A percentile compares a stretch with the other conserved stretches of the same genome.
Evolutionary conservation across 2,113 vertebrate species (phyloP).

Genomic region (Hepsetus odoe): DNA sequence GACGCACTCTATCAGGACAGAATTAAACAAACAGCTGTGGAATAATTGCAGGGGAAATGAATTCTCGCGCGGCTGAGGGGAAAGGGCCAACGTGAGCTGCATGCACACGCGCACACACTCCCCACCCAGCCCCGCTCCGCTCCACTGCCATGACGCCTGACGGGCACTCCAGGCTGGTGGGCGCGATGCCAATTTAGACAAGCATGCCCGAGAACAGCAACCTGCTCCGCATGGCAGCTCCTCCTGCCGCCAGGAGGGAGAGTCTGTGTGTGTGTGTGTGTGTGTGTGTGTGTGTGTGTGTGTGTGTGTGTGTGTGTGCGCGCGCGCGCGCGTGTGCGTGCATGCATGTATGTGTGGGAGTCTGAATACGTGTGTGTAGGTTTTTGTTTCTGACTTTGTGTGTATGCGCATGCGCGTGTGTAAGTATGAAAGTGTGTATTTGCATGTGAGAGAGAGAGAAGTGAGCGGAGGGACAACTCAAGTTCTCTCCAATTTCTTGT

Average conservation of each 20-base stretch:
- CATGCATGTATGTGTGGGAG: not conserved
- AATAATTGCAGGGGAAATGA: conserved; percentile 79
- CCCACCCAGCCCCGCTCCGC: conserved; percentile 35
- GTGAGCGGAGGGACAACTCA: no score
- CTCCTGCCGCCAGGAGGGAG: conserved; percentile 35
- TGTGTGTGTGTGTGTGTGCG: no score
- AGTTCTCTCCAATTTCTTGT: no score
- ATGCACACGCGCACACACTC: conserved; percentile 38
- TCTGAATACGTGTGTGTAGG: not conserved
- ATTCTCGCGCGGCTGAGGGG: conserved; percentile 64
- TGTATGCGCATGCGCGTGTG: no score
- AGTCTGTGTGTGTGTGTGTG: conserved; percentile 16
- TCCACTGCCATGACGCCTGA: conserved; percentile 49
- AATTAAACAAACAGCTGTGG: conserved; percentile 81
- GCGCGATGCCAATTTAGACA: conserved; percentile 66
- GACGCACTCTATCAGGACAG: conserved; percentile 75
- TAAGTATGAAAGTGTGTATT: conserved; percentile 9
- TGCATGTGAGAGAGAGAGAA: not conserved
- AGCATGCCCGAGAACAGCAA: conserved; percentile 57
- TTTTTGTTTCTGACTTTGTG: no score
- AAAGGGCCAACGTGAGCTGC: conserved; percentile 67
- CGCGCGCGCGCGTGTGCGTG: not conserved
- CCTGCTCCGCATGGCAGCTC: conserved; percentile 53
- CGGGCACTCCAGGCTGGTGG: conserved; percentile 59
- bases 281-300: not conserved